Evolutionary conservation across 2,797 vertebrate species (phyloP).

Genomic region (Chiropotes sagulatus): DNA sequence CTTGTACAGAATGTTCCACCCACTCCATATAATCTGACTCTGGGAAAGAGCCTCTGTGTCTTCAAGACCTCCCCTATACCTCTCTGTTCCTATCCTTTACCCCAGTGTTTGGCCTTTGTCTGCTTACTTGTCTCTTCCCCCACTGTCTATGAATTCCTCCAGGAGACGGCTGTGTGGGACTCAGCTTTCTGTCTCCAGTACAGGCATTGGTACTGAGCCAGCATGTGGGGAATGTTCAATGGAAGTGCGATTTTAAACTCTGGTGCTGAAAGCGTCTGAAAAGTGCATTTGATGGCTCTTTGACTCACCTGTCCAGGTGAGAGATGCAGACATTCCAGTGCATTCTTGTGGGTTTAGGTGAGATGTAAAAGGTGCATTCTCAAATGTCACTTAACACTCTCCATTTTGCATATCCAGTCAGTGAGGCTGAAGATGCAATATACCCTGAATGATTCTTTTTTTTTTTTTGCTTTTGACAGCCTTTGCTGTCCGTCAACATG

Average conservation of each 20-base stretch:
- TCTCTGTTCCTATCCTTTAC: background rate
- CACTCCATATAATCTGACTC: background rate
- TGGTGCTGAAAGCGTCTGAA: background rate
- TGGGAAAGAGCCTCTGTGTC: background rate
- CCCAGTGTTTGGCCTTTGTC: background rate
- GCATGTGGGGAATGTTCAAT: background rate
- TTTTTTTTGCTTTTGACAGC: conserved; percentile 25
- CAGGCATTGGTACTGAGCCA: too few species aligned
- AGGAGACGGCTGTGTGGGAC: background rate
- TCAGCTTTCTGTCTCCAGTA: too few species aligned
- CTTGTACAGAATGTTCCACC: background rate
- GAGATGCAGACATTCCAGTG: background rate
- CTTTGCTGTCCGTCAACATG: conserved; percentile 26
- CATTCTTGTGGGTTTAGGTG: background rate
- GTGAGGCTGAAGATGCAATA: background rate
- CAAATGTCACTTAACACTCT: background rate
- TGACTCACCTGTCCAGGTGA: background rate
- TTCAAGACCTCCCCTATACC: background rate
- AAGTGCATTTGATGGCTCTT: background rate
- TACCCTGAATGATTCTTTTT: background rate
- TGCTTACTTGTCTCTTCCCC: background rate
- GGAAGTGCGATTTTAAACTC: background rate
- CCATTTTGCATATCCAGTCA: background rate
- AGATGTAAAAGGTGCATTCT: background rate
- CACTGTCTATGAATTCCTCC: background rate